Conservation (phyloP, 2,888 invertebrate species). For the Dione juno region DNA sequence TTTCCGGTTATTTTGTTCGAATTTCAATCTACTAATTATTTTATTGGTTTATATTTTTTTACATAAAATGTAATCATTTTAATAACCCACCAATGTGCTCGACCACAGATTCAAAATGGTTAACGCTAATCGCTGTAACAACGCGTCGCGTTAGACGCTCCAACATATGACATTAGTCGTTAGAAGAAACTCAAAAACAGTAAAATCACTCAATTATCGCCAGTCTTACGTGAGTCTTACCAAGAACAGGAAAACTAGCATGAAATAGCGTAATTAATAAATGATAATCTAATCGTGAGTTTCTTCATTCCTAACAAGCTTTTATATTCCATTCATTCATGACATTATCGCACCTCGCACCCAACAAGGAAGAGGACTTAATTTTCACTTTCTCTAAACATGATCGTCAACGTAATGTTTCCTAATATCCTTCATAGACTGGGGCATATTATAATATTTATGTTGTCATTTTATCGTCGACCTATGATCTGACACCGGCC, state of each 20-base stretch:
- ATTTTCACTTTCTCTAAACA: constrained; percentile 65
- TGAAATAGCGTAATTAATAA: background rate
- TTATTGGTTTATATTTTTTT: constrained; percentile 26
- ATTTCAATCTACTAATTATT: constrained; percentile 34
- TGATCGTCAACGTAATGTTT: constrained; percentile 53
- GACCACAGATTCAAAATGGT: no score
- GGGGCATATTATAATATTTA: constrained; percentile 34
- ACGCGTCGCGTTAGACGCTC: background rate
- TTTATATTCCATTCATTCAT: constrained; percentile 17
- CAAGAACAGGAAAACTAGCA: background rate
- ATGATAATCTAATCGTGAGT: constrained; percentile 12
- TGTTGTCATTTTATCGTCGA: constrained; percentile 53
- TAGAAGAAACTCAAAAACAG: background rate
- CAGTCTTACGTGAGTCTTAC: constrained; percentile 2
- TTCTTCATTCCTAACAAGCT: constrained; percentile 15
- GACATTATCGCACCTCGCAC: constrained; percentile 20
- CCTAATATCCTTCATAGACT: constrained; percentile 52
- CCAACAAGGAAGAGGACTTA: constrained; percentile 44
- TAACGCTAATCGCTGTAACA: no score
- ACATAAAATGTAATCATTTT: background rate
- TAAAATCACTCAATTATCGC: constrained; percentile 6
- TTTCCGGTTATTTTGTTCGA: constrained; percentile 50
- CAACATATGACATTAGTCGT: background rate
- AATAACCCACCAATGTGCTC: no score
- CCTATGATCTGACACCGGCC: constrained; percentile 57